Evolutionary conservation across 1,140 invertebrate genomes (phyloP).

Genomic region (Caenorhabditis latens): DNA sequence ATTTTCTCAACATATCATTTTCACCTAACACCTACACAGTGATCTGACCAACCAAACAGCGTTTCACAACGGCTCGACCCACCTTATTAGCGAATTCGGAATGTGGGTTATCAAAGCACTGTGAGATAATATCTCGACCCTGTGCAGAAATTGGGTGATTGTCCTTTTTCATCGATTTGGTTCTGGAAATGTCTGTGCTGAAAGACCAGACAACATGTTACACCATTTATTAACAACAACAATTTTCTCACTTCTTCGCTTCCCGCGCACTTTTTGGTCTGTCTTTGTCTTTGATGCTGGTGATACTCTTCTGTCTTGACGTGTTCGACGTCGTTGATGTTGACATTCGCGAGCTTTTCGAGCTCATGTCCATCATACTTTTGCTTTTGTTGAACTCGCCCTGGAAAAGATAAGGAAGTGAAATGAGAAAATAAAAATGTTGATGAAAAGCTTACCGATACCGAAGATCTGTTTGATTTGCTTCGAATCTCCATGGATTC

Average conservation of each 20-base stretch:
- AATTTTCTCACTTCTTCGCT: not conserved
- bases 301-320: constrained; percentile 36
- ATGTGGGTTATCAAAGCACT: constrained; percentile 76
- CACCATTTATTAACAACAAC: not conserved
- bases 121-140: constrained; percentile 71
- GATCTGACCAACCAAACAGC: too few relatives aligned
- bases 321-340: constrained; percentile 44
- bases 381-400: constrained; percentile 45
- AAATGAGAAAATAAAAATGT: not conserved
- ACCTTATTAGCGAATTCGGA: constrained; percentile 71
- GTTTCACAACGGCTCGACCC: not conserved
- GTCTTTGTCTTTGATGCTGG: constrained; percentile 46
- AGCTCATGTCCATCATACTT: constrained; percentile 49
- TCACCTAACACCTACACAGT: too few relatives aligned
- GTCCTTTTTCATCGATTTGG: constrained; percentile 61
- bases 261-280: constrained; percentile 26
- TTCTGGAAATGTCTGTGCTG: constrained; percentile 49
- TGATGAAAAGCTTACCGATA: not conserved
- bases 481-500: constrained; percentile 37
- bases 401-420: not conserved
- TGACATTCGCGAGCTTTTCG: constrained; percentile 42
- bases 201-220: not conserved
- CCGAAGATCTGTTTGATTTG: constrained; percentile 1
- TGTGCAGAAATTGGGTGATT: constrained; percentile 69
- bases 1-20: too few relatives aligned